Percentiles rank a stretch among this genome's conserved stretches.
Conservation (phyloP, 2,113 vertebrate species). For the Romanogobio albipinnatus region DNA sequence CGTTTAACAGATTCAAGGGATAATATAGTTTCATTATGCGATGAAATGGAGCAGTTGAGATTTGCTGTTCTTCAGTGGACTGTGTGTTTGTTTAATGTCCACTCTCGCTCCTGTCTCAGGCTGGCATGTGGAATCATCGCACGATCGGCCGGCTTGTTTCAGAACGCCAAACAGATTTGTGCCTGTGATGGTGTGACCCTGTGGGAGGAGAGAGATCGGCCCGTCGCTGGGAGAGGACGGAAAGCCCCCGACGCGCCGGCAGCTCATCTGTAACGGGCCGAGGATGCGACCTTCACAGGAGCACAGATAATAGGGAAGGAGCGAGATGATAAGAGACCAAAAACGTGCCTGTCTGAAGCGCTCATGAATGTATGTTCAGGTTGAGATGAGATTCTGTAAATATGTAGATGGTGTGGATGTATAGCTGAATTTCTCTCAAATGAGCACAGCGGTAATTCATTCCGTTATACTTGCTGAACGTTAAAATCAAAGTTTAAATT, state of each 20-base stretch:
- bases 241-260: constrained; percentile 58
- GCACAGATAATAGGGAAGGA: background rate
- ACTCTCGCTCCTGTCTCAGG: constrained; percentile 64
- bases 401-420: background rate
- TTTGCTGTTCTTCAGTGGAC: background rate
- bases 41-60: no score
- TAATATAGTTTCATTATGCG: no score
- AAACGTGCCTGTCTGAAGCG: background rate
- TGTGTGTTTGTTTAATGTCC: background rate
- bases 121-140: constrained; percentile 92
- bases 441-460: background rate
- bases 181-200: constrained; percentile 88
- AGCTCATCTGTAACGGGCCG: constrained; percentile 72
- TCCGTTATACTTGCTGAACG: background rate
- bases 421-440: background rate
- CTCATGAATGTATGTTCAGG: background rate
- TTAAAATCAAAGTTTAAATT: background rate
- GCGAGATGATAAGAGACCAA: background rate
- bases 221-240: constrained; percentile 76
- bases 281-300: background rate
- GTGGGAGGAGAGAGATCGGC: constrained; percentile 87
- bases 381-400: background rate
- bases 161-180: constrained; percentile 88
- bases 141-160: constrained; percentile 86
- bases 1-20: no score